Evolutionary conservation across 2,888 invertebrate genomes (phyloP).

Genomic region (Lissonota sp.): DNA sequence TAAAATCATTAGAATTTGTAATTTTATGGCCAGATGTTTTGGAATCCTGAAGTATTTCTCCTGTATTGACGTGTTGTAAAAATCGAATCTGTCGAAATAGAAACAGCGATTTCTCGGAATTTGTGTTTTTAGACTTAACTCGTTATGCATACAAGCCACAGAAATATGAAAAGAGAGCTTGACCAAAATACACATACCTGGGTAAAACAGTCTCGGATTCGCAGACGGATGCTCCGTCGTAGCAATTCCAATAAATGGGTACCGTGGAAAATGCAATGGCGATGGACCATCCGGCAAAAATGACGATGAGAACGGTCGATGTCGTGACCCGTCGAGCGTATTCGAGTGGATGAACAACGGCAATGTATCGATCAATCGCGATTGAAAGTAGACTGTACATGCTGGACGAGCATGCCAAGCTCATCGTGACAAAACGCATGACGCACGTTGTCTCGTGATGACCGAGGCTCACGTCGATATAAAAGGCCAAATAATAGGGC

Average conservation of each 20-base stretch:
- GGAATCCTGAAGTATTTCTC: too few relatives aligned
- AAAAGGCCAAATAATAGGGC: slow-evolving; percentile 92
- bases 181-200: slow-evolving; percentile 72
- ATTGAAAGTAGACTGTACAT: slow-evolving; percentile 92
- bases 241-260: slow-evolving; percentile 92
- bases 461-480: slow-evolving; percentile 87
- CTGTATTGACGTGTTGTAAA: too few relatives aligned
- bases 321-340: slow-evolving; percentile 91
- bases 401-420: slow-evolving; percentile 91
- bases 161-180: not conserved
- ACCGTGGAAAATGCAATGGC: slow-evolving; percentile 88
- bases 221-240: slow-evolving; percentile 86
- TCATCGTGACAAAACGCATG: slow-evolving; percentile 88
- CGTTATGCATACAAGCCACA: too few relatives aligned
- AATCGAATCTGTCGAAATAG: too few relatives aligned
- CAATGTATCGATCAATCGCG: slow-evolving; percentile 91
- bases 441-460: slow-evolving; percentile 87
- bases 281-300: slow-evolving; percentile 88
- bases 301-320: slow-evolving; percentile 87
- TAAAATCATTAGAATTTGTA: too few relatives aligned
- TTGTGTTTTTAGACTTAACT: too few relatives aligned
- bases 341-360: slow-evolving; percentile 91
- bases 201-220: slow-evolving; percentile 88
- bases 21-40: too few relatives aligned
- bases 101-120: too few relatives aligned